These are phyloP conservation scores for Sturmia bella DNA, from an alignment of 2,888 invertebrate genomes.

Conservation along the genomic window DNA sequence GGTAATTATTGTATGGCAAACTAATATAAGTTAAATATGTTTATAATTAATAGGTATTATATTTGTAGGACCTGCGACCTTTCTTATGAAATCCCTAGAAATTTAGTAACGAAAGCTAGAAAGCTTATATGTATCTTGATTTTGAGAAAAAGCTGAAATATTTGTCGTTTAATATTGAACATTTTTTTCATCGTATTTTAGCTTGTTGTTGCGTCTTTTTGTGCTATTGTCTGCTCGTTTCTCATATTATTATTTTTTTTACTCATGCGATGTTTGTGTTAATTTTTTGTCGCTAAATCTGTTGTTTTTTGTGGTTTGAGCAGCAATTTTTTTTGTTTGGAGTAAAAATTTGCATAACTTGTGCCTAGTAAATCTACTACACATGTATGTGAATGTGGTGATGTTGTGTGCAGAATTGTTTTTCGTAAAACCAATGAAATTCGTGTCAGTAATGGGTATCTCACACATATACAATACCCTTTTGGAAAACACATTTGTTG, in stretches of 20 bases:
- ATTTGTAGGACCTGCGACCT: too few relatives aligned
- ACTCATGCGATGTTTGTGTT: constrained; percentile 71
- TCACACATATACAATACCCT: neutral
- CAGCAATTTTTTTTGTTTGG: constrained; percentile 37
- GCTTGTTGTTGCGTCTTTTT: constrained; percentile 31
- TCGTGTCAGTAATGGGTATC: neutral
- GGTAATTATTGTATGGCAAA: too few relatives aligned
- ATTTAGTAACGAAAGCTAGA: neutral
- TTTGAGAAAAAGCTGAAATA: neutral
- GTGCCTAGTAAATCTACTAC: constrained; percentile 68
- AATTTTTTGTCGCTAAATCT: constrained; percentile 77
- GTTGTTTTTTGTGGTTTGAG: constrained; percentile 56
- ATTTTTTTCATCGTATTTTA: neutral
- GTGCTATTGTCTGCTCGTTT: constrained; percentile 57
- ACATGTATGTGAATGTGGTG: constrained; percentile 39
- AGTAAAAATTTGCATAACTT: constrained; percentile 74
- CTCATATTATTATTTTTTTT: constrained; percentile 28
- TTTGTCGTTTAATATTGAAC: neutral
- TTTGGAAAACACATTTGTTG: neutral
- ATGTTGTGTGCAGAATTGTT: constrained; percentile 51
- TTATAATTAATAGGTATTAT: too few relatives aligned
- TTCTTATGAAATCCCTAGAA: too few relatives aligned
- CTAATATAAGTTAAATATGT: too few relatives aligned
- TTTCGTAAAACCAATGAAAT: constrained; percentile 27
- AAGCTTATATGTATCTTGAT: neutral